phyloP scores from a whole-genome alignment of 2,888 invertebrate species.

The Piscicola geometra region DNA sequence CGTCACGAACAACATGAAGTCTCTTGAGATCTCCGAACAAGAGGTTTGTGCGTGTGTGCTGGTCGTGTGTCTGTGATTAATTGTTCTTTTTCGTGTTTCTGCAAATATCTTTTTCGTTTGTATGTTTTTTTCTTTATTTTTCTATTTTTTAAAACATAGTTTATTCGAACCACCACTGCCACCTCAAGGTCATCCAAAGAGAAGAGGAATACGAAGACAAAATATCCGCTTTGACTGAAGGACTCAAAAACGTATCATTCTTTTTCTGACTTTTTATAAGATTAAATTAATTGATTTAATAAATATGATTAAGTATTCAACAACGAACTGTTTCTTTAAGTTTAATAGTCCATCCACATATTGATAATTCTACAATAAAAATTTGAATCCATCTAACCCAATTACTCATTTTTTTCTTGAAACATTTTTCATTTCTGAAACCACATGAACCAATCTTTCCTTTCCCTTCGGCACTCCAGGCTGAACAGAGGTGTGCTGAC shows the following conservation, averaged over 20 bases:
- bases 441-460: too few species aligned
- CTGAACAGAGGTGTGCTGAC: slow-evolving; percentile 99
- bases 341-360: too few species aligned
- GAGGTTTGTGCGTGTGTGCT: slow-evolving; percentile 40
- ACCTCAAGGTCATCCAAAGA: slow-evolving; percentile 54
- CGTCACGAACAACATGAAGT: slow-evolving; percentile 49
- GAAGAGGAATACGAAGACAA: slow-evolving; percentile 57
- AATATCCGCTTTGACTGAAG: slow-evolving; percentile 55
- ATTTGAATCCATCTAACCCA: too few species aligned
- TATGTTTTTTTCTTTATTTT: not conserved
- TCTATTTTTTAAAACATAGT: not conserved
- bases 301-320: too few species aligned
- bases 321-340: too few species aligned
- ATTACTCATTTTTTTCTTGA: too few species aligned
- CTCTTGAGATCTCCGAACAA: slow-evolving; percentile 49
- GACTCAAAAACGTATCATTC: slow-evolving; percentile 55
- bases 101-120: not conserved
- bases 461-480: too few species aligned
- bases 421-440: too few species aligned
- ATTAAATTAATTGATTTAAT: too few species aligned
- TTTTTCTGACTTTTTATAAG: too few species aligned
- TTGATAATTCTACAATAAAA: too few species aligned
- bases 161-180: not conserved
- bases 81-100: not conserved
- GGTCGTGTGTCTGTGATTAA: not conserved